Evolutionary conservation across 1,140 invertebrate species (phyloP).

Genomic region (Drusus annulatus): DNA sequence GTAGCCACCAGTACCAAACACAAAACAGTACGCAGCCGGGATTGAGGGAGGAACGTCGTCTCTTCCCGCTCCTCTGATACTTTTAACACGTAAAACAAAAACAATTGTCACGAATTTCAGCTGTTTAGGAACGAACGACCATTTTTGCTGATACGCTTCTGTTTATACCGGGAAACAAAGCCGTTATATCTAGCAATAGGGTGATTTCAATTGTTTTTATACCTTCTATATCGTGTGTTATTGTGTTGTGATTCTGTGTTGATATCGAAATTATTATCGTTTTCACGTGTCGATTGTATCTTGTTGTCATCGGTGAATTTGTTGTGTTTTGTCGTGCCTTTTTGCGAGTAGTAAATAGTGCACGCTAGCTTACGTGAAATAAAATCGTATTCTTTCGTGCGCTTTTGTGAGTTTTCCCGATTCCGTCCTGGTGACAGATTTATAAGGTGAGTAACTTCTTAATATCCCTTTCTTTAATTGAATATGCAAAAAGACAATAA

Average conservation of each 20-base stretch:
- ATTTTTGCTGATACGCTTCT: conserved; percentile 33
- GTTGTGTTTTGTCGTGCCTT: neutral
- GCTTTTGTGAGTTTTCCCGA: conserved; percentile 10
- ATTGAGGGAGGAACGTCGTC: conserved; percentile 9
- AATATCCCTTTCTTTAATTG: no score
- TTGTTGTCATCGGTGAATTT: neutral
- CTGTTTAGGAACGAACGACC: neutral
- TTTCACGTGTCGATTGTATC: neutral
- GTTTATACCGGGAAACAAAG: conserved; percentile 15
- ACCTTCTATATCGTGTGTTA: neutral
- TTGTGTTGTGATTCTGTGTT: conserved; percentile 7
- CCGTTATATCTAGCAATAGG: neutral
- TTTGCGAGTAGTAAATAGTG: neutral
- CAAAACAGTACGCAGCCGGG: conserved; percentile 30
- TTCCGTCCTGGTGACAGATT: conserved; percentile 21
- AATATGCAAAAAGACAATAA: no score
- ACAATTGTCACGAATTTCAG: conserved; percentile 1
- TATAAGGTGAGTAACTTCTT: conserved; percentile 10
- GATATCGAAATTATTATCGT: neutral
- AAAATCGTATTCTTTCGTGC: neutral
- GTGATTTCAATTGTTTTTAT: neutral
- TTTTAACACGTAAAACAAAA: conserved; percentile 29
- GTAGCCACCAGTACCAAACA: neutral
- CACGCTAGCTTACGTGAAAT: neutral
- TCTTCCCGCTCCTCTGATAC: conserved; percentile 33